Percentiles rank a stretch among this genome's conserved stretches.
Evolutionary conservation across 2,888 invertebrate genomes (phyloP).

Genomic region (Desoria tigrina): DNA sequence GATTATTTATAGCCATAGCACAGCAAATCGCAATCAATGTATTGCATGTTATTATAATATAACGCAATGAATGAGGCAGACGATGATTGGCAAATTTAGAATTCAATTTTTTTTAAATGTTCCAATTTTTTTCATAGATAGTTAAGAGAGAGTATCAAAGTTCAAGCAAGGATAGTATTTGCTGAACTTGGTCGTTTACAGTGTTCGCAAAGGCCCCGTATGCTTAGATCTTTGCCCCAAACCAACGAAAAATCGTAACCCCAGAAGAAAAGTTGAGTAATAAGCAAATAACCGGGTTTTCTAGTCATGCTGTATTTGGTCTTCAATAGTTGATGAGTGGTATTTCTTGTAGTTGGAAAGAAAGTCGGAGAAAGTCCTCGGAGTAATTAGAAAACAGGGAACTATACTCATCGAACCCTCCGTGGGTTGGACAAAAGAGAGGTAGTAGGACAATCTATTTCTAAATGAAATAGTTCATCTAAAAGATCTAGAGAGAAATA

Average conservation of each 20-base stretch:
- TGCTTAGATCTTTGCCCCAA: not conserved
- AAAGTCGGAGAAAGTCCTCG: not conserved
- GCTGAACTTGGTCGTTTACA: conserved; percentile 5
- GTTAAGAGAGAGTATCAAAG: not conserved
- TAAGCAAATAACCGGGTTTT: not conserved
- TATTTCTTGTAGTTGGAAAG: not conserved
- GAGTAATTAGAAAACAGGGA: not conserved
- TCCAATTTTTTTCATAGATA: not conserved
- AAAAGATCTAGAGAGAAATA: not conserved
- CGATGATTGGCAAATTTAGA: conserved; percentile 10
- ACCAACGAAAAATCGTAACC: conserved; percentile 11
- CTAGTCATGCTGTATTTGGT: not conserved
- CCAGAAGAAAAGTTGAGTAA: conserved; percentile 9
- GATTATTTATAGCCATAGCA: conserved; percentile 32
- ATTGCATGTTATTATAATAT: conserved; percentile 15
- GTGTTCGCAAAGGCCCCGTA: not conserved
- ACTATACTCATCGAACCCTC: conserved; percentile 3
- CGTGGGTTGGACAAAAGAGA: not conserved
- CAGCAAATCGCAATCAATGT: conserved; percentile 31
- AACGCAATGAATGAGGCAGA: conserved; percentile 5
- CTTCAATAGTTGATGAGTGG: conserved; percentile 3
- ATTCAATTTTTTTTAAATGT: not conserved
- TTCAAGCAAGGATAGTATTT: not conserved
- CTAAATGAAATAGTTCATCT: not conserved
- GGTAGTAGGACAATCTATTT: conserved; percentile 5